These are phyloP conservation scores for Chelon auratus DNA, from an alignment of 2,797 vertebrate species.

Conservation along the genomic window DNA sequence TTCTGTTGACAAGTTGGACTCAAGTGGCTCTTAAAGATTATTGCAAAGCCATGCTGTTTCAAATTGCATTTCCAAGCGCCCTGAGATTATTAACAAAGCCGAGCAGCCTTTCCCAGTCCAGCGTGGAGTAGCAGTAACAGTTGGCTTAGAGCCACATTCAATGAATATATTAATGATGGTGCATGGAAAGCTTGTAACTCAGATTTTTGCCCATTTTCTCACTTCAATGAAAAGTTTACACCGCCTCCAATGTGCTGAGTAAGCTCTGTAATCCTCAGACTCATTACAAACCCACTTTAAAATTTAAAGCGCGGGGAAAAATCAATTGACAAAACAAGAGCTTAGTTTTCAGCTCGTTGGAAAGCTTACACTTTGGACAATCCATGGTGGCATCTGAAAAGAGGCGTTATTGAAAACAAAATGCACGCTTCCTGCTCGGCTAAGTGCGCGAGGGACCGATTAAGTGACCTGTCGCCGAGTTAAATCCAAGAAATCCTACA, in stretches of 20 bases:
- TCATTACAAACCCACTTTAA: constrained; percentile 56
- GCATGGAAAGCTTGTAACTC: constrained; percentile 36
- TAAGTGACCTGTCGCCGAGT: constrained; percentile 61
- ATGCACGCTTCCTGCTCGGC: constrained; percentile 33
- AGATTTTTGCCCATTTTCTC: constrained; percentile 34
- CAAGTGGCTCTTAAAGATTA: constrained; percentile 65
- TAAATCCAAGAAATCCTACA: constrained; percentile 58
- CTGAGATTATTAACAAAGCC: constrained; percentile 60
- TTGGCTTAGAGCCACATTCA: constrained; percentile 47
- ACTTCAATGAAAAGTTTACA: constrained; percentile 48
- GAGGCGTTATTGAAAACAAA: constrained; percentile 44
- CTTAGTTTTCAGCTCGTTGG: constrained; percentile 33
- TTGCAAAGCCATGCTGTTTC: constrained; percentile 59
- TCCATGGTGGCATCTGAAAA: constrained; percentile 36
- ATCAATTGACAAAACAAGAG: constrained; percentile 58
- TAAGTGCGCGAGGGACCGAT: constrained; percentile 58
- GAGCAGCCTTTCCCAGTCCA: constrained; percentile 28
- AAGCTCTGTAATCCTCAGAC: constrained; percentile 53
- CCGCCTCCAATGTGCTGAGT: constrained; percentile 54
- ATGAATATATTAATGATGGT: constrained; percentile 55
- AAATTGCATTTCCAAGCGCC: constrained; percentile 51
- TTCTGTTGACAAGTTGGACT: constrained; percentile 59
- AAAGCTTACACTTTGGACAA: constrained; percentile 43
- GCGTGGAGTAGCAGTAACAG: constrained; percentile 36
- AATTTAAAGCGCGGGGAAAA: constrained; percentile 25